Evolutionary conservation across 2,113 vertebrate species (phyloP).

Genomic region (Catharus minimus): DNA sequence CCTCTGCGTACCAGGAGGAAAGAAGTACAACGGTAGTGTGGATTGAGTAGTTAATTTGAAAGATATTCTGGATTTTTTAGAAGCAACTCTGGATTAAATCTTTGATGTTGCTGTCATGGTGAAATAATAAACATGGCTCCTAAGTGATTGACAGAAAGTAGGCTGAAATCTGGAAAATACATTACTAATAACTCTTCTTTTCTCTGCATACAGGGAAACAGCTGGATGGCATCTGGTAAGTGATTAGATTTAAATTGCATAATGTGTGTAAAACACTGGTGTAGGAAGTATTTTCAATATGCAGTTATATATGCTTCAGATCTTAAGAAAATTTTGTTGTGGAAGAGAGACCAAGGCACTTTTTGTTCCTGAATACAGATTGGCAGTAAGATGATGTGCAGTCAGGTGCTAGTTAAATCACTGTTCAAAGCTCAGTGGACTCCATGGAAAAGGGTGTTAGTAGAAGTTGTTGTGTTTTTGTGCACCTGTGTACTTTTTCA

Average conservation of each 20-base stretch:
- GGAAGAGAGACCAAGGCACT: neutral
- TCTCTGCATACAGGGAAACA: conserved; percentile 85
- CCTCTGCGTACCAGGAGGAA: neutral
- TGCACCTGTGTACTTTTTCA: neutral
- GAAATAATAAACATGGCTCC: neutral
- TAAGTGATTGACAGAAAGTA: neutral
- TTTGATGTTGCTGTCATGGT: neutral
- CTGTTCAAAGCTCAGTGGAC: neutral
- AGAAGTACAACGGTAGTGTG: neutral
- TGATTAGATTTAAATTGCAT: conserved; percentile 45
- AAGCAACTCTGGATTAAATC: neutral
- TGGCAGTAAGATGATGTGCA: neutral
- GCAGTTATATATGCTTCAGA: neutral
- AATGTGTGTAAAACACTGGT: neutral
- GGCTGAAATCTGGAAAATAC: neutral
- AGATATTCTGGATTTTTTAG: neutral
- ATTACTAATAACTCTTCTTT: conserved; percentile 45
- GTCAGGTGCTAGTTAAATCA: neutral
- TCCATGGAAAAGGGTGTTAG: neutral
- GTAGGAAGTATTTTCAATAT: neutral
- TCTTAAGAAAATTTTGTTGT: neutral
- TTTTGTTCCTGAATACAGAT: neutral
- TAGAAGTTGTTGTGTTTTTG: neutral
- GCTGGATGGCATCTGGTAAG: conserved; percentile 97
- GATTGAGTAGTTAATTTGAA: neutral